phyloP scores from a whole-genome alignment of 1,140 invertebrate genomes.

The Brachionus manjavacas region DNA sequence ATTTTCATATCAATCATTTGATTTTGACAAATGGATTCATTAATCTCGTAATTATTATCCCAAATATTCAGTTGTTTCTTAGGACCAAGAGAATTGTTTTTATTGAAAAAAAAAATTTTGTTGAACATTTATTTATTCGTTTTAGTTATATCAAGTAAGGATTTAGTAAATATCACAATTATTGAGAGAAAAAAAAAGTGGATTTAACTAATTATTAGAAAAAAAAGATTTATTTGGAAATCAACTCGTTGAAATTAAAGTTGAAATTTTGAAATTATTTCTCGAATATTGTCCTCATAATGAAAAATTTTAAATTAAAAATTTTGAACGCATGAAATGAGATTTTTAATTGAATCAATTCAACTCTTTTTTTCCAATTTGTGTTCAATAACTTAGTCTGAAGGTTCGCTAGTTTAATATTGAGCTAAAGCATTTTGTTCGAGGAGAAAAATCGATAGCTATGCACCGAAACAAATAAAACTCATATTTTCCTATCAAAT shows the following conservation, averaged over 20 bases:
- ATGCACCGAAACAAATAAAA: neutral
- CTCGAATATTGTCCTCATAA: neutral
- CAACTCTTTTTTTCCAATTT: neutral
- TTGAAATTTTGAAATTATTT: neutral
- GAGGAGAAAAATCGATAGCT: neutral
- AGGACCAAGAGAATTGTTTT: too few species aligned
- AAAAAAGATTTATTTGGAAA: neutral
- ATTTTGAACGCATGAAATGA: neutral
- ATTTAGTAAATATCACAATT: neutral
- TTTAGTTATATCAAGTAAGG: neutral
- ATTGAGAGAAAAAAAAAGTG: neutral
- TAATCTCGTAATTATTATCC: neutral
- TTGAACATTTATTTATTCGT: neutral
- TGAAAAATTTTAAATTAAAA: too few species aligned
- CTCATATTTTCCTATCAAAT: neutral
- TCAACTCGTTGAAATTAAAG: neutral
- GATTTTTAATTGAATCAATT: neutral
- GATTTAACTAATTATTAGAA: neutral
- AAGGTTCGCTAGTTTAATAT: neutral
- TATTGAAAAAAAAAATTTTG: neutral
- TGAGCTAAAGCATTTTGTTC: neutral
- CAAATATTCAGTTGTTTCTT: neutral
- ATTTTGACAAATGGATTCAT: neutral
- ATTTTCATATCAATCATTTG: neutral
- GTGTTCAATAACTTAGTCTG: neutral